phyloP scores from a whole-genome alignment of 1,140 invertebrate genomes.

The Triops longicaudatus region DNA sequence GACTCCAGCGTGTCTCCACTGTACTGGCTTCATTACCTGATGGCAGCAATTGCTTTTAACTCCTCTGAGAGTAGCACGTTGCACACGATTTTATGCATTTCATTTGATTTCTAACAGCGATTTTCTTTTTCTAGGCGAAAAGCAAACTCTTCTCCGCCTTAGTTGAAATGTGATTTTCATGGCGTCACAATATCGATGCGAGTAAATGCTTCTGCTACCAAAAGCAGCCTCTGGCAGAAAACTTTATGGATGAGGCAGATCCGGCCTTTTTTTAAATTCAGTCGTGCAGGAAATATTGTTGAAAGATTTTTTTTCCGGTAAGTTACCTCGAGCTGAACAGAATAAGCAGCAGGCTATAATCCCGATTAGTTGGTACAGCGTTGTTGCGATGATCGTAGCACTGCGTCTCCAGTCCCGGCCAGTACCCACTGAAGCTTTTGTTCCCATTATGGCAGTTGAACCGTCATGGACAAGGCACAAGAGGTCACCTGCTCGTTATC shows the following conservation, averaged over 20 bases:
- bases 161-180: neutral
- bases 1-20: too few relatives aligned
- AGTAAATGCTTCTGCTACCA: neutral
- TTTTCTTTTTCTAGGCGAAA: too few relatives aligned
- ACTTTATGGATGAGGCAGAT: neutral
- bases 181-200: neutral
- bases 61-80: neutral
- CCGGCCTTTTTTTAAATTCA: too few relatives aligned
- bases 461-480: slow-evolving; percentile 4
- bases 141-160: too few relatives aligned
- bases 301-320: too few relatives aligned
- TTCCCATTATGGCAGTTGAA: neutral
- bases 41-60: neutral
- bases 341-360: neutral
- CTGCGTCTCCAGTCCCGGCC: neutral
- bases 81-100: too few relatives aligned
- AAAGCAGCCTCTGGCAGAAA: neutral
- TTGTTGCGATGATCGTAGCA: neutral
- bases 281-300: too few relatives aligned
- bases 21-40: neutral
- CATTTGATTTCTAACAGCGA: too few relatives aligned
- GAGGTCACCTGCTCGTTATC: neutral
- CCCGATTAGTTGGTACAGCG: neutral
- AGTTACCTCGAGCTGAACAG: neutral
- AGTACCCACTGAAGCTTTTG: neutral